phyloP scores from a whole-genome alignment of 2,888 invertebrate genomes.

The Coleophora flavipennella region DNA sequence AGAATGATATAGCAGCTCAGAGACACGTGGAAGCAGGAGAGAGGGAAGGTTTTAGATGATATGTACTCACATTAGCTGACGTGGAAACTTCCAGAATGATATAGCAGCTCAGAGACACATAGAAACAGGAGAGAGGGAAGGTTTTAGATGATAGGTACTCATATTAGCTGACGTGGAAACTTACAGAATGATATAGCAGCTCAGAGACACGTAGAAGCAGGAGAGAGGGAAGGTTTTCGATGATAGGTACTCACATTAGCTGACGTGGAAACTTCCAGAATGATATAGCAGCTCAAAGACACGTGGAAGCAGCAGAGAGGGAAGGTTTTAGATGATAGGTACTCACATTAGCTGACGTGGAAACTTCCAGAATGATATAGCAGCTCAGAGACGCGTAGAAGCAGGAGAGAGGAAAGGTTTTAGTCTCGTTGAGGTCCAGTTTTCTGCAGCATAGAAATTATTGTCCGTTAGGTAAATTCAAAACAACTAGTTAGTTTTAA shows the following conservation, averaged over 20 bases:
- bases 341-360: slow-evolving; percentile 25
- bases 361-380: slow-evolving; percentile 37
- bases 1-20: slow-evolving; percentile 41
- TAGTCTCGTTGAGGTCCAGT: slow-evolving; percentile 25
- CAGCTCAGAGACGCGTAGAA: slow-evolving; percentile 42
- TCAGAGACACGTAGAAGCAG: slow-evolving; percentile 40
- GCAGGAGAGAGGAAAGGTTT: slow-evolving; percentile 35
- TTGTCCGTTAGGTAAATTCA: background rate
- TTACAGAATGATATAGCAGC: slow-evolving; percentile 43
- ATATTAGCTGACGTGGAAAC: slow-evolving; percentile 23
- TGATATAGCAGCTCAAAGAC: slow-evolving; percentile 37
- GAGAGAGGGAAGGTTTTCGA: slow-evolving; percentile 29
- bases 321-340: slow-evolving; percentile 16
- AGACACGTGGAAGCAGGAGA: slow-evolving; percentile 42
- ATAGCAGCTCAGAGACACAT: slow-evolving; percentile 38
- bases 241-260: slow-evolving; percentile 31
- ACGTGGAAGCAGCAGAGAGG: slow-evolving; percentile 47
- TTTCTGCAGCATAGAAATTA: slow-evolving; percentile 22
- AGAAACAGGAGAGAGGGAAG: slow-evolving; percentile 42
- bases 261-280: slow-evolving; percentile 26
- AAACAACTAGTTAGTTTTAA: too few species aligned
- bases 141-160: slow-evolving; percentile 19
- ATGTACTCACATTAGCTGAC: slow-evolving; percentile 26
- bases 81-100: slow-evolving; percentile 34
- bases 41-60: slow-evolving; percentile 26